phyloP scores from a whole-genome alignment of 2,113 vertebrate species.

The Zosterops lateralis region DNA sequence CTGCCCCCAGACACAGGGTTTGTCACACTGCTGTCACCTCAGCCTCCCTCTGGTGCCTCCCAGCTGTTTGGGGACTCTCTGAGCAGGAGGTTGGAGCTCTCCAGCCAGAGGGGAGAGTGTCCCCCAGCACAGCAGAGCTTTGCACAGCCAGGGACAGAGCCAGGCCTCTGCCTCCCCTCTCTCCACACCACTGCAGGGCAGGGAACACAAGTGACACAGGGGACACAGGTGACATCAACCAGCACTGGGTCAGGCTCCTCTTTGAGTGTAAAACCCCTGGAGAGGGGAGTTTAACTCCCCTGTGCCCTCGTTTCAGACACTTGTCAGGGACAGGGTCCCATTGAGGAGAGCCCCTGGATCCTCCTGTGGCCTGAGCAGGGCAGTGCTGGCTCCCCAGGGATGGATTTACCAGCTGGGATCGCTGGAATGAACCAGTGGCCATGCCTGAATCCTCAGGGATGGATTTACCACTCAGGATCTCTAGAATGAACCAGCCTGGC shows the following conservation, averaged over 20 bases:
- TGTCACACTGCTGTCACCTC: background rate
- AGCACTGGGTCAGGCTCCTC: background rate
- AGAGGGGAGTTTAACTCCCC: background rate
- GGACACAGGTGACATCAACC: background rate
- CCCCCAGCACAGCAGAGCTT: background rate
- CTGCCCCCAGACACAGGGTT: background rate
- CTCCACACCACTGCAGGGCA: background rate
- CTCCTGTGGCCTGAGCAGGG: background rate
- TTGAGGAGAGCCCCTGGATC: background rate
- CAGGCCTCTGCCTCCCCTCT: background rate
- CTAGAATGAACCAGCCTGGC: no score
- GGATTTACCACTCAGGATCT: background rate
- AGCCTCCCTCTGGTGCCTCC: background rate
- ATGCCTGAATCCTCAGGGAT: no score
- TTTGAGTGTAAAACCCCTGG: fast-evolving
- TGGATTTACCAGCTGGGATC: background rate
- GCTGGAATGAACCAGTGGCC: no score
- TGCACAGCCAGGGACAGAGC: fast-evolving
- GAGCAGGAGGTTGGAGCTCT: fast-evolving
- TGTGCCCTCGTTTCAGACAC: background rate
- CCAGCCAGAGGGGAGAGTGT: background rate
- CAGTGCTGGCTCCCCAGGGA: background rate
- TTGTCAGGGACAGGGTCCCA: fast-evolving
- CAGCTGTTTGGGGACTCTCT: fast-evolving
- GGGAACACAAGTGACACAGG: background rate